Evolutionary conservation across 2,113 vertebrate genomes (phyloP).

Genomic region (Alosa alosa): DNA sequence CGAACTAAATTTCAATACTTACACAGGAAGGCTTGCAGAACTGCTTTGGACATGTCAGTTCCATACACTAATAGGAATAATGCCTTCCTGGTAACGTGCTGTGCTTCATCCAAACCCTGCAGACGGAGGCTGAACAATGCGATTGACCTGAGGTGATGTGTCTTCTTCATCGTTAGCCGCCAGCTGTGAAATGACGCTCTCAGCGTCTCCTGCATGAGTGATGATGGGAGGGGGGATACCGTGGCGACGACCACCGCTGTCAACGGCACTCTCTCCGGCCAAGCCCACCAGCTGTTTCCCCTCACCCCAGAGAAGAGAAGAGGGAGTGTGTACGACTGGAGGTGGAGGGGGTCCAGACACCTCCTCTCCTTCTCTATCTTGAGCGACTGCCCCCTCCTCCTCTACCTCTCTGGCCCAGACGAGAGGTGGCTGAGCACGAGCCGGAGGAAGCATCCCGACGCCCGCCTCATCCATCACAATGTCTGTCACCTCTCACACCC

Average conservation of each 20-base stretch:
- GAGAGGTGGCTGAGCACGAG: constrained; percentile 30
- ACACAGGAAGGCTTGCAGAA: neutral
- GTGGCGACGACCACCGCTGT: neutral
- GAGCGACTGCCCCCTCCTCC: neutral
- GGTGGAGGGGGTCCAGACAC: neutral
- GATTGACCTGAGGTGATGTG: neutral
- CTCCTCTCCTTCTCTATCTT: constrained; percentile 20
- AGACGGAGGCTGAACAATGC: neutral
- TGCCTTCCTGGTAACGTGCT: neutral
- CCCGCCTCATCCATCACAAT: constrained; percentile 66
- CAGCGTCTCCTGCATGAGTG: neutral
- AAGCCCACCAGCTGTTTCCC: constrained; percentile 6
- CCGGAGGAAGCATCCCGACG: constrained; percentile 40
- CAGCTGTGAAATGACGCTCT: neutral
- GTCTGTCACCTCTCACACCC: constrained; percentile 53
- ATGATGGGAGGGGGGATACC: neutral
- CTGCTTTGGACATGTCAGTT: neutral
- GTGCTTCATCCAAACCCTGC: neutral
- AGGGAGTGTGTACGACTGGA: neutral
- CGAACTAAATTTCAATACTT: neutral
- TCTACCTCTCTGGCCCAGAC: constrained; percentile 47
- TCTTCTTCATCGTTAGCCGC: neutral
- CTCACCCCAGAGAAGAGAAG: neutral
- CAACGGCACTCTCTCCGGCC: constrained; percentile 5
- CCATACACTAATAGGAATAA: neutral